Evolutionary conservation across 2,113 vertebrate genomes (phyloP), one percentile per base, ranked within the genome.

Genomic region (Platanista minor): DNA sequence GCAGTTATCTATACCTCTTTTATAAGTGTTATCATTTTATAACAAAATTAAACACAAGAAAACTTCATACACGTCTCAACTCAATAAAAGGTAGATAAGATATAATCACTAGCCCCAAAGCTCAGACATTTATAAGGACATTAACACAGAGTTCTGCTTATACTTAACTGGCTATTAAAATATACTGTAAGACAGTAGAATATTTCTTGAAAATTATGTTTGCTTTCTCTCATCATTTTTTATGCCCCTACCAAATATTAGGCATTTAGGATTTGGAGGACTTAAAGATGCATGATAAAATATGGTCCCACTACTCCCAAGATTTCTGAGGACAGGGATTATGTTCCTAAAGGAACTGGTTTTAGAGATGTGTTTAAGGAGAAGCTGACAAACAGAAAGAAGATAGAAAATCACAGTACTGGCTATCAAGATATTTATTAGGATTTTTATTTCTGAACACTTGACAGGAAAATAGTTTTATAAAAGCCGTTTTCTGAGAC

Each of bases 401-500:
- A 66, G 20, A 66, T 23, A 29, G 20, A 90, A 96, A 93, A 62
- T 83, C 23, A 93, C 17, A 75, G 8, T 61, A 87, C 49, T 67
- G 29, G 43, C n/a, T 80, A 83, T 31, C 33, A 69, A 80, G 27
- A 59, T 61, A 74, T 46, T 90, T 92, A 87, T 10, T 36, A 66
- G 59, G 27, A 77, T 74, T 95, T 93, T 92, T 78, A 87, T 83
- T 90, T 94, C 67, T 94, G 59, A 94, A 87, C 46, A 95, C 5
- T 77, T 77, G 17, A 72, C 17, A 75, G 69, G 9, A 86, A 95
- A 91, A 91, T 18, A 57, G 75, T 74, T 96, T 94, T 67, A 27
- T 66, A 69, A 84, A 39, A 72, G 20, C 39, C 81, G 27, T 54
- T 89, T 74, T 86, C 36, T 80, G 20, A 94, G 18, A 57, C 52